Evolutionary conservation across 1,140 invertebrate species (phyloP).

Genomic region (Phocides pigmalion): DNA sequence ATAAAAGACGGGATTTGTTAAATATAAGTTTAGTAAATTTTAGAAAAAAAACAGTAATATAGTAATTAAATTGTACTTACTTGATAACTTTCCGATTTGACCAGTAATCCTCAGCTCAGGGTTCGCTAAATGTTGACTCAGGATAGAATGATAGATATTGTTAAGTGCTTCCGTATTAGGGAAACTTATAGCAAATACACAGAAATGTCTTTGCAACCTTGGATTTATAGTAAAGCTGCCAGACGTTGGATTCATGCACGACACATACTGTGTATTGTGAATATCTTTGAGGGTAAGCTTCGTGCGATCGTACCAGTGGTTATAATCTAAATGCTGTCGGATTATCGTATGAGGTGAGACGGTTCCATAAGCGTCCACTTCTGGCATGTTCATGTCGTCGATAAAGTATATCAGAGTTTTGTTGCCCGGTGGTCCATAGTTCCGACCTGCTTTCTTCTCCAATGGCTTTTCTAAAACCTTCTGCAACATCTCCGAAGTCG

Average conservation of each 20-base stretch:
- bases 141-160: constrained; percentile 94
- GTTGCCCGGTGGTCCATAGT: constrained; percentile 97
- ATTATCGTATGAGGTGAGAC: constrained; percentile 98
- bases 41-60: no score
- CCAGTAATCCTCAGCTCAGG: constrained; percentile 90
- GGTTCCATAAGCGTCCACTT: constrained; percentile 97
- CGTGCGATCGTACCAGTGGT: constrained; percentile 97
- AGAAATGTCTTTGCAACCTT: constrained; percentile 96
- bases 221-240: constrained; percentile 98
- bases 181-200: constrained; percentile 97
- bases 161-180: constrained; percentile 93
- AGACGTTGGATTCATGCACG: constrained; percentile 98
- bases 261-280: constrained; percentile 98
- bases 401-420: constrained; percentile 98
- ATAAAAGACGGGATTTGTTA: no score
- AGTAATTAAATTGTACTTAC: constrained; percentile 52
- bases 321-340: constrained; percentile 97
- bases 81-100: constrained; percentile 85
- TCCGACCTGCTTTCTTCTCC: constrained; percentile 98
- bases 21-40: no score
- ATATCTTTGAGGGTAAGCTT: constrained; percentile 97
- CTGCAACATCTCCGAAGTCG: constrained; percentile 97
- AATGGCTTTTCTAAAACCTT: constrained; percentile 97
- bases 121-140: constrained; percentile 94
- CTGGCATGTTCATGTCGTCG: constrained; percentile 99